phyloP scores from a whole-genome alignment of 2,888 invertebrate genomes.

The Chloromyia formosa region DNA sequence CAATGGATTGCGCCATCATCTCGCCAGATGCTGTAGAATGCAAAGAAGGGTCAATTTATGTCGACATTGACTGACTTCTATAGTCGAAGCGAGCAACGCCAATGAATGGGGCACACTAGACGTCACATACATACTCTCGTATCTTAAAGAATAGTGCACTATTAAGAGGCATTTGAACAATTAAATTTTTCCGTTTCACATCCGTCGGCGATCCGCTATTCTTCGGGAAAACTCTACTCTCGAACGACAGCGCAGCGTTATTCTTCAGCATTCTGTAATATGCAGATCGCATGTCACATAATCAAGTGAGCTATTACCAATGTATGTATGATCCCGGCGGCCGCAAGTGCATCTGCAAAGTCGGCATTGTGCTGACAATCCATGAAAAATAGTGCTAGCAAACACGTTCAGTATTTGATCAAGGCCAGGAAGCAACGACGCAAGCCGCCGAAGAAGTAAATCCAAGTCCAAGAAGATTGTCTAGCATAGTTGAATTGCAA shows the following conservation, averaged over 20 bases:
- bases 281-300: constrained; percentile 33
- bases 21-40: neutral
- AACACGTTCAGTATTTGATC: no score
- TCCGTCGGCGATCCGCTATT: constrained; percentile 47
- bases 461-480: no score
- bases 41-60: constrained; percentile 24
- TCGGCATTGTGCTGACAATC: no score
- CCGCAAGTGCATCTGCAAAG: no score
- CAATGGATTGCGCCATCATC: constrained; percentile 1
- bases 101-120: neutral
- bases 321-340: no score
- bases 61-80: constrained; percentile 34
- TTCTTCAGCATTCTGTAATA: constrained; percentile 26
- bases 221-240: neutral
- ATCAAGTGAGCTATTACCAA: constrained; percentile 24
- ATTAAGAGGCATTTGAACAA: constrained; percentile 43
- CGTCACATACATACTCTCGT: neutral
- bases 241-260: neutral
- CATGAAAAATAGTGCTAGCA: no score
- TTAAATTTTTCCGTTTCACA: constrained; percentile 49
- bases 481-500: no score
- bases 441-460: no score
- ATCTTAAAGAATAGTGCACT: neutral
- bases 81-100: neutral
- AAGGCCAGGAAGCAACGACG: no score